Percentiles rank a stretch among this genome's conserved stretches.
phyloP scores from a whole-genome alignment of 37 sponge, comb jelly and placozoan species.

The Cliona cf. orientalis region DNA sequence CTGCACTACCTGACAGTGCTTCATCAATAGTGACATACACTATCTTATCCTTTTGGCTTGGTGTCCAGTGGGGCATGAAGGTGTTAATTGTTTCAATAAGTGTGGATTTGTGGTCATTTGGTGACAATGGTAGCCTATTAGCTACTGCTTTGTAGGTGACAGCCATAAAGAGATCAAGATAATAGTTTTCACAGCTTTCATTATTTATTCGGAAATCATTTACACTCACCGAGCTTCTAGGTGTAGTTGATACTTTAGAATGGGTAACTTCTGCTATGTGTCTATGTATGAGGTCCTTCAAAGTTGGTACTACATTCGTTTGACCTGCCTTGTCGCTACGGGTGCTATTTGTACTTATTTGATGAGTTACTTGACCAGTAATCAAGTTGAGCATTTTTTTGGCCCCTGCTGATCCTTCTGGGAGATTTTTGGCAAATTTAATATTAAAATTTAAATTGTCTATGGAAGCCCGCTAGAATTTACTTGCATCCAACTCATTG shows the following conservation, averaged over 20 bases:
- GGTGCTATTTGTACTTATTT: not conserved
- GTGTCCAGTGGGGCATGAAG: conserved; percentile 15
- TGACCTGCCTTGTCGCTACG: too few relatives aligned
- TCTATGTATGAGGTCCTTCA: not conserved
- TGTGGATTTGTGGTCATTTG: not conserved
- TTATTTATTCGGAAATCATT: not conserved
- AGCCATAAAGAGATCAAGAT: not conserved
- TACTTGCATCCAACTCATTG: not conserved
- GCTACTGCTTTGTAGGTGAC: not conserved
- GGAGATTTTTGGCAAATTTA: conserved; percentile 1
- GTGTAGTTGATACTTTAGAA: not conserved
- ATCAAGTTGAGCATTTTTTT: not conserved
- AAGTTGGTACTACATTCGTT: too few relatives aligned
- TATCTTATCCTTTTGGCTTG: not conserved
- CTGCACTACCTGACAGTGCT: conserved; percentile 3
- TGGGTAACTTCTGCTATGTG: not conserved
- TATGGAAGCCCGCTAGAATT: not conserved
- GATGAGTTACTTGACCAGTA: not conserved
- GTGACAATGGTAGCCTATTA: not conserved
- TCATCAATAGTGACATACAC: conserved; percentile 23
- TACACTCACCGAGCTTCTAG: not conserved
- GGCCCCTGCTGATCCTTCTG: not conserved
- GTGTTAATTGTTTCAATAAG: not conserved
- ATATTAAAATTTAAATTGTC: conserved; percentile 23
- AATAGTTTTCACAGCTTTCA: not conserved